These are phyloP conservation scores for Aspidoscelis tigris DNA, from an alignment of 2,113 vertebrate genomes.

Conservation along the genomic window DNA sequence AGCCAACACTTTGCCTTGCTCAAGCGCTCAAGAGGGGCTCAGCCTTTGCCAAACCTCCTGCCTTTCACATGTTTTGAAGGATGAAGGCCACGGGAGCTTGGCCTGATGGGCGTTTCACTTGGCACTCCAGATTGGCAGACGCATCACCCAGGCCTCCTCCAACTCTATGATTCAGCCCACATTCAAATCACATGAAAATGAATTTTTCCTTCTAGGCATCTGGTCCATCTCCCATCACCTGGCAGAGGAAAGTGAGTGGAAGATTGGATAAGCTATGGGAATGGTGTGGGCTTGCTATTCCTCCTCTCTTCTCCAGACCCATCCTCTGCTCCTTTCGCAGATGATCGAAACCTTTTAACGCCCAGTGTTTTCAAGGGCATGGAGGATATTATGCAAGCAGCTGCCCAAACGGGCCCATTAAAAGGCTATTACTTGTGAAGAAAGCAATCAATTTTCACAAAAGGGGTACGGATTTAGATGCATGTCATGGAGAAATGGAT, in stretches of 20 bases:
- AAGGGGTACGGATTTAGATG: no score
- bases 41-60: no score
- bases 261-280: no score
- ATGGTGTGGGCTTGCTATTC: neutral
- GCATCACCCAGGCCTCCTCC: neutral
- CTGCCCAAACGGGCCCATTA: neutral
- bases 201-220: neutral
- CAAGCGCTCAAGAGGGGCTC: neutral
- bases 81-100: no score
- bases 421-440: neutral
- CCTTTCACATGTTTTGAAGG: no score
- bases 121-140: no score
- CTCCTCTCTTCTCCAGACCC: no score
- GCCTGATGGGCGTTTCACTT: no score
- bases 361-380: neutral
- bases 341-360: neutral
- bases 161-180: neutral
- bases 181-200: neutral
- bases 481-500: no score
- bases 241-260: neutral
- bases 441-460: no score
- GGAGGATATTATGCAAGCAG: neutral
- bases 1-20: no score
- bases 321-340: neutral
- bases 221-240: conserved; percentile 10